Evolutionary conservation across 2,888 invertebrate genomes (phyloP).

Genomic region (Cistogaster globosa): DNA sequence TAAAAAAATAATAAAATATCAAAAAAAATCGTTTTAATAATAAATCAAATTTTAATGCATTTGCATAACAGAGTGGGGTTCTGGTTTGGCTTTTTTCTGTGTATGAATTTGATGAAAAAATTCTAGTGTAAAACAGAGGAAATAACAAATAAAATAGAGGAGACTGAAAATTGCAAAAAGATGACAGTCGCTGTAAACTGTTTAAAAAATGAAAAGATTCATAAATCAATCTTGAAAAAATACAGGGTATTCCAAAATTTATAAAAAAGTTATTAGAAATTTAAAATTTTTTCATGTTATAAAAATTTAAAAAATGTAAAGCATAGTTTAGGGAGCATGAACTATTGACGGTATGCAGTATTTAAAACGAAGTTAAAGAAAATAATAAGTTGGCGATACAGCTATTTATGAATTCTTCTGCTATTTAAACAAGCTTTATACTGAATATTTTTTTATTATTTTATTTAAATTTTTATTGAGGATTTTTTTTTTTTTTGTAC

Average conservation of each 20-base stretch:
- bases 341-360: too few relatives aligned
- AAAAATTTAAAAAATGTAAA: too few relatives aligned
- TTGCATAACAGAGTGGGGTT: slow-evolving; percentile 5
- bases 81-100: not conserved
- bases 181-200: too few relatives aligned
- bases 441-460: not conserved
- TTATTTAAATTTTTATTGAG: slow-evolving; percentile 19
- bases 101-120: not conserved
- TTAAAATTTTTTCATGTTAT: too few relatives aligned
- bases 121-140: not conserved
- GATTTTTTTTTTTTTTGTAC: slow-evolving; percentile 50
- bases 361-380: not conserved
- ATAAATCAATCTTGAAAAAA: too few relatives aligned
- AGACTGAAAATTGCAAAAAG: too few relatives aligned
- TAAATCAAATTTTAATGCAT: slow-evolving; percentile 21
- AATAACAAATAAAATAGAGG: not conserved
- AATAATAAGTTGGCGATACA: slow-evolving; percentile 6
- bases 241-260: too few relatives aligned
- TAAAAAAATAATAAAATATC: too few relatives aligned
- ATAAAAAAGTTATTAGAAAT: too few relatives aligned
- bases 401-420: not conserved
- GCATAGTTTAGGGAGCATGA: too few relatives aligned
- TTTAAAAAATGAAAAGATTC: too few relatives aligned
- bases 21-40: not conserved
- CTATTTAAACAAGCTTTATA: not conserved